Evolutionary conservation across 2,797 vertebrate species (phyloP), one percentile per base, ranked within the genome.

Genomic region (Girardinus metallicus): DNA sequence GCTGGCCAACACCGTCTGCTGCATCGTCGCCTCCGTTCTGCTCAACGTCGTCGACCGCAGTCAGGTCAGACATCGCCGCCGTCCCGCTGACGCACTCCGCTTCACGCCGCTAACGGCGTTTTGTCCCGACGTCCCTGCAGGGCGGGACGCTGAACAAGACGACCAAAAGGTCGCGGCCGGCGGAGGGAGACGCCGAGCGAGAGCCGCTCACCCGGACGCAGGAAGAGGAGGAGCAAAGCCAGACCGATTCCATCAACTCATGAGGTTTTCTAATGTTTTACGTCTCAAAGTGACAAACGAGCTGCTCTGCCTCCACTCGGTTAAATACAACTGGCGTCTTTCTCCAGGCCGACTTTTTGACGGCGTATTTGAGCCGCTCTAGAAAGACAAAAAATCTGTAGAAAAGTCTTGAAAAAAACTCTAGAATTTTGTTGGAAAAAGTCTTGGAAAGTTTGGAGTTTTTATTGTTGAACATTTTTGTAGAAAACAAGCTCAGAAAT

Each of bases 71-170:
- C 23, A 12, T 53, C 78, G 64, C 21, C 51, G 2, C 1, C 51
- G 1, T 1, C 26, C 26, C 4, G 0, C 6, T 15, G 43, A 10
- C 41, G 21, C 18, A 3, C 4, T 0, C 39, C 5, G 18, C 41
- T 57, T 46, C 6, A 2, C 31, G 15, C 18, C 11, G 23, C 34
- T 79, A 23, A 74, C 83, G 0, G 1, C 76, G 16, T 23, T 71
- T 53, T 0, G 64, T 31, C 0, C 68, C 5, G 77, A 4, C 62
- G 66, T 60, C 62, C 73, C 76, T 82, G 16, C 82, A 97, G 96
- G 96, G 94, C 71, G 96, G 95, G 68, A 95, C 75, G 16, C 88
- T 97, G 82, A 97, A 97, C 91, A 96, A 94, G 84, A 95, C 86
- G 0, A 96, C 96, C 1, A 97, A 96, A 89, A 91, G 82, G 55